Percentiles rank a stretch among this genome's conserved stretches.
These are phyloP conservation scores for Heliothis virescens DNA, from an alignment of 1,140 invertebrate genomes.

Conservation along the genomic window DNA sequence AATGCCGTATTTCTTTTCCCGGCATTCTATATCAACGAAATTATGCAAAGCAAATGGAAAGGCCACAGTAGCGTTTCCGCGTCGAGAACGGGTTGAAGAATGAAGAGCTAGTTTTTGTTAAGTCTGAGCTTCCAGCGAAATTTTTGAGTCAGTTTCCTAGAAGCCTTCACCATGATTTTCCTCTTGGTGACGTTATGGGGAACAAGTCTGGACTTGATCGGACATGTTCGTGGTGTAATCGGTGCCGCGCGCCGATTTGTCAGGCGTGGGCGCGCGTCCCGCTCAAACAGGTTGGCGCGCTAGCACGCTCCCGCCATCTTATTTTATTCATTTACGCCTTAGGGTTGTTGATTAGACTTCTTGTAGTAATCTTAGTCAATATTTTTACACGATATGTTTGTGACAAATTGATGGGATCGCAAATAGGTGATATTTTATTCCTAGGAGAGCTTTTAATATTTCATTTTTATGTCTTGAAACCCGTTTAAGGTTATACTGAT, in stretches of 20 bases:
- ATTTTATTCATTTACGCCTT: slow-evolving; percentile 69
- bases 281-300: slow-evolving; percentile 79
- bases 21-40: not conserved
- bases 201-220: slow-evolving; percentile 80
- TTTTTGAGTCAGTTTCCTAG: not conserved
- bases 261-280: slow-evolving; percentile 74
- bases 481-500: not conserved
- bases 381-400: not conserved
- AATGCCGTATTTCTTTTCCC: slow-evolving; percentile 43
- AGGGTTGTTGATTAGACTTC: slow-evolving; percentile 38
- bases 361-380: slow-evolving; percentile 15
- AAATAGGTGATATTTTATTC: not conserved
- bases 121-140: not conserved
- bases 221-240: slow-evolving; percentile 63
- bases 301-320: slow-evolving; percentile 70
- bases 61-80: not conserved
- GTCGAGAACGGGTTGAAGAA: not conserved
- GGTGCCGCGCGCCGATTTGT: slow-evolving; percentile 77
- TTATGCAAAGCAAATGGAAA: not conserved
- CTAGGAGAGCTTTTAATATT: not conserved
- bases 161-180: not conserved
- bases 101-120: not conserved
- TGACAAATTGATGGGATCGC: not conserved
- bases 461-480: not conserved
- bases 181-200: slow-evolving; percentile 61